Conservation (phyloP, 1,140 invertebrate species). For the Thaumatotibia leucotreta region DNA sequence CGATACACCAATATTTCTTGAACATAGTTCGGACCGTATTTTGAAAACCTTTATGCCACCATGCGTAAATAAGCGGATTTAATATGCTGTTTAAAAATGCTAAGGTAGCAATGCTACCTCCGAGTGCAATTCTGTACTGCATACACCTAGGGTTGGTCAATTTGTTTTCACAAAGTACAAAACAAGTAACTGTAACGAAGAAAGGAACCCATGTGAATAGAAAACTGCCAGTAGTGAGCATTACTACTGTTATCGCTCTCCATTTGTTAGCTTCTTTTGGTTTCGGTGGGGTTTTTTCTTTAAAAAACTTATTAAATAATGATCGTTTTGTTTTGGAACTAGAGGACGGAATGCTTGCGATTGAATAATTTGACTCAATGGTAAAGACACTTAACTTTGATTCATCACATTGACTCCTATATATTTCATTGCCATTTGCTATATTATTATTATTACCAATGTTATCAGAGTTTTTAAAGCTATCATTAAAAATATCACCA, state of each 20-base stretch:
- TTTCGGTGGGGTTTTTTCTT: constrained; percentile 22
- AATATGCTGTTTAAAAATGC: constrained; percentile 82
- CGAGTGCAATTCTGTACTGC: constrained; percentile 61
- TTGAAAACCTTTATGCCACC: constrained; percentile 82
- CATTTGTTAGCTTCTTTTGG: constrained; percentile 70
- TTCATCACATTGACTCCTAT: constrained; percentile 1
- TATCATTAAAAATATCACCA: constrained; percentile 28
- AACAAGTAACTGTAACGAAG: constrained; percentile 72
- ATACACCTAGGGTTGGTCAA: constrained; percentile 61
- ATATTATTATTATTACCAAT: constrained; percentile 20
- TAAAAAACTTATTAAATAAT: neutral
- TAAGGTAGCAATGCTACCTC: constrained; percentile 75
- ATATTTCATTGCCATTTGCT: constrained; percentile 19
- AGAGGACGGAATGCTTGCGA: constrained; percentile 11
- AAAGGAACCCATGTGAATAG: constrained; percentile 66
- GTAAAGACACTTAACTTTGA: constrained; percentile 44
- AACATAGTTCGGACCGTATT: constrained; percentile 35
- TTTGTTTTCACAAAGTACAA: constrained; percentile 71
- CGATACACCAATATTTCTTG: constrained; percentile 32
- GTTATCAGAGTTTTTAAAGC: constrained; percentile 43
- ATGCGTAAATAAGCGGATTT: constrained; percentile 85
- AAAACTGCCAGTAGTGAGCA: constrained; percentile 77
- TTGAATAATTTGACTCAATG: constrained; percentile 31
- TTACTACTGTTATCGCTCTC: constrained; percentile 77
- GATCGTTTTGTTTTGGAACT: constrained; percentile 7